phyloP scores from a whole-genome alignment of 1,140 invertebrate genomes.

The Cepaea nemoralis region DNA sequence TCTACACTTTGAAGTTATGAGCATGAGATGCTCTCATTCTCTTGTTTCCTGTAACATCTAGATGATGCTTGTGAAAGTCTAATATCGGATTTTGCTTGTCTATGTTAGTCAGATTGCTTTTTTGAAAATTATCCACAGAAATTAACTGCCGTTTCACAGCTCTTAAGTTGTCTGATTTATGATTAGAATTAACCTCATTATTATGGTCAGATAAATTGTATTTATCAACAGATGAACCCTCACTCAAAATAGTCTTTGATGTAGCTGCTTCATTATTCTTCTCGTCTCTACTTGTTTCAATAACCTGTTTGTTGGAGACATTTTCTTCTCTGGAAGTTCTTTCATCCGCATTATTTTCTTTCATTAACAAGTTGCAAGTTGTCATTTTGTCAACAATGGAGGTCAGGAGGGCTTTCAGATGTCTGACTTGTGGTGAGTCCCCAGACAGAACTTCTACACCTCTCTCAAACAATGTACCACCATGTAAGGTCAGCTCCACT shows the following conservation, averaged over 20 bases:
- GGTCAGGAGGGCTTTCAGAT: background rate
- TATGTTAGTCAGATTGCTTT: background rate
- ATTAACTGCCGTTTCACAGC: background rate
- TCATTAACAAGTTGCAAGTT: background rate
- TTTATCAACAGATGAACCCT: background rate
- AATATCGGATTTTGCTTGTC: background rate
- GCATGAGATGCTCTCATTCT: background rate
- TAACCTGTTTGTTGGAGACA: background rate
- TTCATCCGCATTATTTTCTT: background rate
- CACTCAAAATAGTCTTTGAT: background rate
- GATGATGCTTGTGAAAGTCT: background rate
- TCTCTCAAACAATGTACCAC: background rate
- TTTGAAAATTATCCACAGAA: background rate
- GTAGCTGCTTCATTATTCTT: background rate
- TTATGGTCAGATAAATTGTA: background rate
- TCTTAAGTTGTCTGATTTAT: background rate
- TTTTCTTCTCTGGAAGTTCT: background rate
- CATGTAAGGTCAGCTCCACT: slow-evolving; percentile 4
- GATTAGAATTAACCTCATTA: background rate
- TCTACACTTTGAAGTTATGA: background rate
- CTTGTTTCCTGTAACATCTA: background rate
- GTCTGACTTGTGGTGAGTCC: background rate
- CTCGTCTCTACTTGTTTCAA: background rate
- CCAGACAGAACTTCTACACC: background rate
- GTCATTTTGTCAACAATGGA: background rate